These are phyloP conservation scores for Phyllotreta cruciferae DNA, from an alignment of 2,888 invertebrate species.

Conservation along the genomic window DNA sequence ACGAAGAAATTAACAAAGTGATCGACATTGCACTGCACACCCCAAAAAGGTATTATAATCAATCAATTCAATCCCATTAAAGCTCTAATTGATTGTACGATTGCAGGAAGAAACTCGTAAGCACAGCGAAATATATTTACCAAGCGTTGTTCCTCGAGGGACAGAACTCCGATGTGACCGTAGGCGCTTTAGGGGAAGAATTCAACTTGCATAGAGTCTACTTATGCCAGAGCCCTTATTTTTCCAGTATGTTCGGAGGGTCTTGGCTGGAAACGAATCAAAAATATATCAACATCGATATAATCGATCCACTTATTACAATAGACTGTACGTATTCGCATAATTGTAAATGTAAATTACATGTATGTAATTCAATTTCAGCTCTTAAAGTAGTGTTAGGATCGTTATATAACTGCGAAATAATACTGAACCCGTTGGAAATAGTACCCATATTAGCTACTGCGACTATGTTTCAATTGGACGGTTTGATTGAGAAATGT, in stretches of 20 bases:
- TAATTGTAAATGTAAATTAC: too few relatives aligned
- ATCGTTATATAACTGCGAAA: constrained; percentile 78
- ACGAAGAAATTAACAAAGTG: constrained; percentile 62
- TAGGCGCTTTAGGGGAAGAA: constrained; percentile 72
- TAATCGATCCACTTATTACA: constrained; percentile 75
- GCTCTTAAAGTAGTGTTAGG: constrained; percentile 76
- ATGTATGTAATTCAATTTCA: constrained; percentile 56
- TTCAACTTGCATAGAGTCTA: constrained; percentile 83
- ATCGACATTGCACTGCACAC: constrained; percentile 66
- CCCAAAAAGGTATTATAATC: constrained; percentile 67
- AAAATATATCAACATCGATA: constrained; percentile 71
- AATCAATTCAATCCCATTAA: too few relatives aligned
- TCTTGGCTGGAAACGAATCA: constrained; percentile 77
- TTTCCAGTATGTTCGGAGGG: constrained; percentile 82
- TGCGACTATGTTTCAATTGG: constrained; percentile 77
- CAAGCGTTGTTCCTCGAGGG: constrained; percentile 78
- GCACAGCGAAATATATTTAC: constrained; percentile 81
- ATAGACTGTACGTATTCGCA: constrained; percentile 66
- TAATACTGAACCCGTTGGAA: constrained; percentile 71
- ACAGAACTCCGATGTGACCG: constrained; percentile 76
- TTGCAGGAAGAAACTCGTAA: constrained; percentile 69
- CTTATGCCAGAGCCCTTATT: constrained; percentile 80
- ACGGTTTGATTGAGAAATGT: constrained; percentile 75
- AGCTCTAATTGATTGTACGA: too few relatives aligned
- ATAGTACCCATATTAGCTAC: constrained; percentile 74